Percentiles rank a stretch among this genome's conserved stretches.
Conservation (phyloP, 2,113 vertebrate species). For the Alosa alosa region DNA sequence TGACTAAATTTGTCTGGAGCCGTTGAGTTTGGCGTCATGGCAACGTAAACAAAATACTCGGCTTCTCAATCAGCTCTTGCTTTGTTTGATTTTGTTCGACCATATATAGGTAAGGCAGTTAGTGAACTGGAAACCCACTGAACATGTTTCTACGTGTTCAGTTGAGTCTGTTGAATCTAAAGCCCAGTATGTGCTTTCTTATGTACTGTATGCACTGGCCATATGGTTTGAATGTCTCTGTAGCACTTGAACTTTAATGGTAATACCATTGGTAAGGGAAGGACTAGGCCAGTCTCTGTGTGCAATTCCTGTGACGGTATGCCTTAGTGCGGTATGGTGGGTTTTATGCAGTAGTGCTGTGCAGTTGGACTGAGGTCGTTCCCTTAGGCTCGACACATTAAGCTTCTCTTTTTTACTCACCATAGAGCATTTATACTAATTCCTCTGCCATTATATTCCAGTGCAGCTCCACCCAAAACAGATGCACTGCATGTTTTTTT, state of each 20-base stretch:
- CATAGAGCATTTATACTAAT: neutral
- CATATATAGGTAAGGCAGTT: constrained; percentile 12
- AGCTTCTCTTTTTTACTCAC: constrained; percentile 11
- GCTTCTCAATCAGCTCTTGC: neutral
- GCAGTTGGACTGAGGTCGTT: constrained; percentile 14
- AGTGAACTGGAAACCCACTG: neutral
- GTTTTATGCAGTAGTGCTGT: constrained; percentile 30
- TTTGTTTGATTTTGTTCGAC: constrained; percentile 3
- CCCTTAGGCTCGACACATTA: neutral
- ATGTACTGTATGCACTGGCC: constrained; percentile 43
- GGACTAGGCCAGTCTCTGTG: constrained; percentile 43
- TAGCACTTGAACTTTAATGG: constrained; percentile 22
- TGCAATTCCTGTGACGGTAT: constrained; percentile 36
- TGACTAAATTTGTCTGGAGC: neutral
- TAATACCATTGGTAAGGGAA: neutral
- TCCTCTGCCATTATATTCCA: constrained; percentile 2
- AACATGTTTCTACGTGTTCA: neutral
- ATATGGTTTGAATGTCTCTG: constrained; percentile 36
- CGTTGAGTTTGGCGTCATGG: neutral
- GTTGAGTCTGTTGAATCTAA: constrained; percentile 16
- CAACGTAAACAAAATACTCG: neutral
- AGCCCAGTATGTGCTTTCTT: constrained; percentile 45
- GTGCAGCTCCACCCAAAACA: constrained; percentile 2
- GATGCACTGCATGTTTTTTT: constrained; percentile 10
- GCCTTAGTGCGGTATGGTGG: constrained; percentile 22